phyloP scores from a whole-genome alignment of 2,797 vertebrate genomes.

The Tinamus major region DNA sequence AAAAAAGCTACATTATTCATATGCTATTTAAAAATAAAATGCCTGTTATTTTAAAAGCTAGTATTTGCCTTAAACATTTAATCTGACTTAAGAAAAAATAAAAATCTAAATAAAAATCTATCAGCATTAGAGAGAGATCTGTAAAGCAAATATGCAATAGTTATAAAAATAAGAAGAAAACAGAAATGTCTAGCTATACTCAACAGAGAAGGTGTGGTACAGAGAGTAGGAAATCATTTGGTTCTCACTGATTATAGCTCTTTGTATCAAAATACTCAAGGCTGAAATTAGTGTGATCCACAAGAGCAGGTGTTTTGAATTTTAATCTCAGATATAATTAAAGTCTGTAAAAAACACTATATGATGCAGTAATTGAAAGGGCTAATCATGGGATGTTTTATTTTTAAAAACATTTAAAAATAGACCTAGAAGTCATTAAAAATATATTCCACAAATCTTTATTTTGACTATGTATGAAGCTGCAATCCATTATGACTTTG shows the following conservation, averaged over 20 bases:
- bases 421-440: constrained; percentile 54
- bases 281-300: constrained; percentile 75
- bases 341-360: constrained; percentile 59
- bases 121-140: not conserved
- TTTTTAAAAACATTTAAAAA: constrained; percentile 66
- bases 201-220: constrained; percentile 48
- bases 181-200: constrained; percentile 8
- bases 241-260: constrained; percentile 75
- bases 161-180: constrained; percentile 19
- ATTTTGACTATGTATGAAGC: constrained; percentile 74
- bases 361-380: constrained; percentile 72
- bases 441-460: constrained; percentile 55
- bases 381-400: constrained; percentile 74
- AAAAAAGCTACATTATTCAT: constrained; percentile 13
- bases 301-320: constrained; percentile 80
- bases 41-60: constrained; percentile 29
- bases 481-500: constrained; percentile 71
- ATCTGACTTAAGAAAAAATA: constrained; percentile 8
- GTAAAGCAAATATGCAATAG: constrained; percentile 20
- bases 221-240: constrained; percentile 65
- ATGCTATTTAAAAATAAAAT: constrained; percentile 42
- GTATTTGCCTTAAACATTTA: not conserved
- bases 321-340: constrained; percentile 79
- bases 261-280: constrained; percentile 76
- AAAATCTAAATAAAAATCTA: not conserved